Evolutionary conservation across 2,113 vertebrate genomes (phyloP), one percentile per base, ranked within the genome.

Genomic region (Corythornis vintsioides): DNA sequence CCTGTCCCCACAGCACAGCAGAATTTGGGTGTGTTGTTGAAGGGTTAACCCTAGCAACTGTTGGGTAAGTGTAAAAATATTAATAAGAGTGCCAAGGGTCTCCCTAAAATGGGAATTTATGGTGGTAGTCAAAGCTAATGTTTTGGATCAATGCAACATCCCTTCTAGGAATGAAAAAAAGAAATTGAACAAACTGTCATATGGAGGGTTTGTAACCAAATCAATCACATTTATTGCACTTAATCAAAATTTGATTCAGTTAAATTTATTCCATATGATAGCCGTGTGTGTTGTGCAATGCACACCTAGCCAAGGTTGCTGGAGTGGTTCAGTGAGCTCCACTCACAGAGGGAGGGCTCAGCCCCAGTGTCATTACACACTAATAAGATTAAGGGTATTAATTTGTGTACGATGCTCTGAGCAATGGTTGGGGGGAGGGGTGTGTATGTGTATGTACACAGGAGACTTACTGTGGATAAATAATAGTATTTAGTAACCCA

Each of bases 191-290:
- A 28, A 72, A 74, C 90, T 4, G 0, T 95, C 88, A 48, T 55
- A 21, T 2, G 7, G 88, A 94, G 89, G 81, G 80, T 79, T 71
- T 88, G 76, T 91, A 93, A 94, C 82, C 88, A 92, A 96, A 96
- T 97, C 94, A 94, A 95, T 97, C 95, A 95, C 83, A 83, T 95
- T 96, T 96, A 97, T 93, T 90, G 92, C 93, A 40, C 96, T 97
- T 97, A 96, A 97, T 97, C 95, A 96, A 96, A 97, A 93, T 55
- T 95, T 71, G 91, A 67, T 94, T 96, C 71, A 4, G 84, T 60
- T 91, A 97, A 97, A 97, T 96, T 56, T 92, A 57, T 96, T 94
- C 96, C 96, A 97, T 96, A 96, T 90, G 95, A 96, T 86, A 88
- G 71, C 45, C 8, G 7, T 3, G 78, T 5, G 11, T 35, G 40